Percentiles rank a stretch among this genome's conserved stretches.
Evolutionary conservation across 2,888 invertebrate genomes (phyloP).

Genomic region (Drosophila siamana): DNA sequence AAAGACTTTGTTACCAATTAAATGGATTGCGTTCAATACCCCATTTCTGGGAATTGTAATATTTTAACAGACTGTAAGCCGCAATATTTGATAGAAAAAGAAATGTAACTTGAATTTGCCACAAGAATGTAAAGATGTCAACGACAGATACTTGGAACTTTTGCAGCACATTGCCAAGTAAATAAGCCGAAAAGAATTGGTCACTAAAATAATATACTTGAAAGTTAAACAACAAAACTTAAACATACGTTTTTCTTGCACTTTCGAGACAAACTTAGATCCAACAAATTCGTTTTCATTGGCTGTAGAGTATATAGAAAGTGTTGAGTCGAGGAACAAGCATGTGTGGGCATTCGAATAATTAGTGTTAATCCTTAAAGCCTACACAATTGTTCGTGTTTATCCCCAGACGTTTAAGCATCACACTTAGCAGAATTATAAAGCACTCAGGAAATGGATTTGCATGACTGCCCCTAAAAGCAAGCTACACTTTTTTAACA

Average conservation of each 20-base stretch:
- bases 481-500: conserved; percentile 17
- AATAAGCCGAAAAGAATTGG: conserved; percentile 5
- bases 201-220: background rate
- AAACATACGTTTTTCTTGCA: background rate
- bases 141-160: background rate
- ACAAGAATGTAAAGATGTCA: conserved; percentile 17
- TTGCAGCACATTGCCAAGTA: conserved; percentile 3
- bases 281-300: background rate
- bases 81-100: conserved; percentile 2
- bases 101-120: conserved; percentile 29
- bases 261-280: background rate
- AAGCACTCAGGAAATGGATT: conserved; percentile 9
- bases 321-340: background rate
- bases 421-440: conserved; percentile 11
- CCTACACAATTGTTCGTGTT: background rate
- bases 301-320: background rate
- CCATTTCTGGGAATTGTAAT: background rate
- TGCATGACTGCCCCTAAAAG: conserved; percentile 39
- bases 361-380: conserved; percentile 3
- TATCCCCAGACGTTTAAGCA: conserved; percentile 14
- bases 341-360: background rate
- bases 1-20: background rate
- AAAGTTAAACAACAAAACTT: background rate
- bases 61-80: conserved; percentile 26
- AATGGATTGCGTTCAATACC: too few species aligned